Evolutionary conservation across 1,140 invertebrate genomes (phyloP), one percentile per base, ranked within the genome.

Genomic region (Cepaea nemoralis): DNA sequence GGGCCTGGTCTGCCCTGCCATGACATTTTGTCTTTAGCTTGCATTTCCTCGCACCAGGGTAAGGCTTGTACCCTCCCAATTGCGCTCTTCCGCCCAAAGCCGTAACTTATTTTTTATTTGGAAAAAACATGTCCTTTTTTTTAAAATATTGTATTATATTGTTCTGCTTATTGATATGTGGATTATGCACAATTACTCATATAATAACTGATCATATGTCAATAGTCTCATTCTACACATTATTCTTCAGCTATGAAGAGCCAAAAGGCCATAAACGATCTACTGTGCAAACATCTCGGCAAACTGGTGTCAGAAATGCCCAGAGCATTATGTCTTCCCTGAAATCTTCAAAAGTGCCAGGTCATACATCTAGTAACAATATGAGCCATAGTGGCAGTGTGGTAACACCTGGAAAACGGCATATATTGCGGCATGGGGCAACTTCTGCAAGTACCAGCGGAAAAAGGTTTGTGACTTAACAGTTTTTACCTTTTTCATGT

Each of bases 301-400:
- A 82, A 35, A 69, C 83, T 42, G 86, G 86, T 55, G 84, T 86
- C 79, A 89, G 88, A 82, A 90, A 88, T 87, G 86, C 89, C 35
- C 89, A 89, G 77, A 81, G 87, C 55, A 84, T 87, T 70, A 86
- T 86, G 73, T 90, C 89, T 71, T 87, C 88, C 40, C 77, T 90
- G 45, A 90, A 90, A 85, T 86, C 89, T 48, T 87, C 88, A 79
- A 89, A 89, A 85, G 85, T 88, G 67, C 83, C 85, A 73, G 84
- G 83, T 82, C 83, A 87, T 77, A 82, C 78, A 50, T 81, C 87
- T 67, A 85, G 86, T 83, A 87, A 88, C 83, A 83, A 84, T 42
- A 77, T 35, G 31, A 71, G 59, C 55, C 48, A 73, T 50, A 66
- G 75, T 67, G 75, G 39, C 67, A 81, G 31, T 71, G 70, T 39